Percentiles rank a stretch among this genome's conserved stretches.
These are phyloP conservation scores for Pogonognathellus flavescens DNA, from an alignment of 1,140 invertebrate genomes.

Conservation along the genomic window DNA sequence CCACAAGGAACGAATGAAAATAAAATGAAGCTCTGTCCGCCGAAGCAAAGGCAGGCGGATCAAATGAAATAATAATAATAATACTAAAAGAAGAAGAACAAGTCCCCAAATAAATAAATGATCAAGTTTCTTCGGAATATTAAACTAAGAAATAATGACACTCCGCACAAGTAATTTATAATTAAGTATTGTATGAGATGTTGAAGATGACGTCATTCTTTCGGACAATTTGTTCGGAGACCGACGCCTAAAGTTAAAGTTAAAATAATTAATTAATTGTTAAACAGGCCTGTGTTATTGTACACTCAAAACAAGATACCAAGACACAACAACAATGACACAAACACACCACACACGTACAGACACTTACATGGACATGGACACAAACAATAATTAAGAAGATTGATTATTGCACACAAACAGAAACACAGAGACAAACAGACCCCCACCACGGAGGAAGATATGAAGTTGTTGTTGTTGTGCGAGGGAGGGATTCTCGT, in stretches of 20 bases:
- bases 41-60: too few relatives aligned
- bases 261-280: neutral
- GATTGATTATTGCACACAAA: too few relatives aligned
- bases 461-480: neutral
- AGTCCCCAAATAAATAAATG: neutral
- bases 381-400: too few relatives aligned
- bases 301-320: too few relatives aligned
- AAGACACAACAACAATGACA: too few relatives aligned
- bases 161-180: slow-evolving; percentile 20
- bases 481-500: neutral
- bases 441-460: neutral
- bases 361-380: neutral
- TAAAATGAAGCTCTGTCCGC: neutral
- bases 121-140: neutral
- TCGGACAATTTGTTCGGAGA: too few relatives aligned
- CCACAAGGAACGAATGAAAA: slow-evolving; percentile 6
- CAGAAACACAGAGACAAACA: neutral
- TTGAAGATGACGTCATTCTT: neutral
- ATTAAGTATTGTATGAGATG: neutral
- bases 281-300: slow-evolving; percentile 5
- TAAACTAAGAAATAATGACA: neutral
- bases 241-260: too few relatives aligned
- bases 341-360: neutral
- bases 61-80: too few relatives aligned
- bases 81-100: neutral